These are phyloP conservation scores for Epinephelus malabaricus DNA, from an alignment of 2,797 vertebrate genomes.

Conservation along the genomic window DNA sequence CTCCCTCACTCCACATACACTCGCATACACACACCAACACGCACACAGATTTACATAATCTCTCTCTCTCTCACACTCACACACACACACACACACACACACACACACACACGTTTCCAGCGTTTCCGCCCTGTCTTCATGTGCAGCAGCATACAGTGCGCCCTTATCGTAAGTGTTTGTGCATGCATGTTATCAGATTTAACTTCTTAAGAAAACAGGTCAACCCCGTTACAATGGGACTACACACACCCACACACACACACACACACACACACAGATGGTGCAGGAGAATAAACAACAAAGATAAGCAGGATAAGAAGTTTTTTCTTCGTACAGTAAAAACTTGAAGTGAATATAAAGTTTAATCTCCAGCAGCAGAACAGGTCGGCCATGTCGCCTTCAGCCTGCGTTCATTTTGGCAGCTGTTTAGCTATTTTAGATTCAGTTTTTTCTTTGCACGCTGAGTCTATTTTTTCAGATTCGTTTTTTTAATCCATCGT, in stretches of 20 bases:
- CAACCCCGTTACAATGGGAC: conserved; percentile 3
- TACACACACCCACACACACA: background rate
- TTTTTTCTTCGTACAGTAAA: background rate
- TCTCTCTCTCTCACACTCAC: background rate
- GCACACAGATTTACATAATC: background rate
- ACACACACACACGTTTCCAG: background rate
- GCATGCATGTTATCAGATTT: conserved; percentile 37
- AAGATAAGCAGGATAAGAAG: conserved; percentile 11
- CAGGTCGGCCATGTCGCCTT: too few relatives aligned
- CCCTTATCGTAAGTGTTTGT: conserved; percentile 1
- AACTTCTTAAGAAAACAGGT: conserved; percentile 26
- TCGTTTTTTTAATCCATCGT: too few relatives aligned
- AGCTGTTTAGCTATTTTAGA: too few relatives aligned
- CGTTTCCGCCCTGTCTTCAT: background rate
- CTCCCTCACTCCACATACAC: conserved; percentile 24
- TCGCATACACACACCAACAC: background rate
- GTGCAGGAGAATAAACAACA: conserved; percentile 14
- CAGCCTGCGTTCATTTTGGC: too few relatives aligned
- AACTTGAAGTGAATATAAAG: background rate
- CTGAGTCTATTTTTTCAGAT: too few relatives aligned
- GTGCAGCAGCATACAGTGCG: background rate
- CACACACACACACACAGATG: background rate
- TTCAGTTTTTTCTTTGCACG: too few relatives aligned
- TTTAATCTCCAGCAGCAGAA: too few relatives aligned
- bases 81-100: background rate